Evolutionary conservation across 2,113 vertebrate genomes (phyloP), one percentile per base, ranked within the genome.

Genomic region (Xenus cinereus): DNA sequence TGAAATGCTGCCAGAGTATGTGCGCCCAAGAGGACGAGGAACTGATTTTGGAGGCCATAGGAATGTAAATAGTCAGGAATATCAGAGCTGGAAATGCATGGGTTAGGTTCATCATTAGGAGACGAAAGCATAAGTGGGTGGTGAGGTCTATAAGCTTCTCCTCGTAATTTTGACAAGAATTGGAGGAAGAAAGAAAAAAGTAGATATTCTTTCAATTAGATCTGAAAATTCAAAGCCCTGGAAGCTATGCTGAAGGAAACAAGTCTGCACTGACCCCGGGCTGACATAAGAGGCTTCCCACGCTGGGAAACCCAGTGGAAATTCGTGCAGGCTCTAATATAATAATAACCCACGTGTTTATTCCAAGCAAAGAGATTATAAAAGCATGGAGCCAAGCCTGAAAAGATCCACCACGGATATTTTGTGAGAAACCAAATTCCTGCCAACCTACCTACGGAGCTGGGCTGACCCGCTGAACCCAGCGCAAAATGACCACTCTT

Each of bases 231-330:
- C 33, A 74, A 74, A 80, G 23, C 48, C 30, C 30, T 86, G 51
- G 43, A 48, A 82, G 57, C 60, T 87, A 3, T 39, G 59, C 73
- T n/a, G 75, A 33, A 82, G 46, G 62, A 8, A 76, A 39, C 5
- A 13, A 80, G 16, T 1, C 41, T 81, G 35, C 35, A 2, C 19
- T 13, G 78, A 35, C 7, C 77, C 63, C 7, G 8, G 67, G 80
- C 75, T 82, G 59, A 41, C 24, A 12, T 14, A 30, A 39, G 27
- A 39, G 53, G 32, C 37, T 71, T 64, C 68, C 56, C 41, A 24
- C 2, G 1, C 56, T 14, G 54, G 56, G 57, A 41, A 41, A 28
- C 10, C 2, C 0, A 0, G 6, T n/a, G 50, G 64, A 4, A 8
- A 41, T 22, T 39, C 11, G 2, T 50, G 43, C 27, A 37, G 59